A percentile compares a stretch with the other conserved stretches of the same genome.
These are phyloP conservation scores for Poecile atricapillus DNA, from an alignment of 2,113 vertebrate genomes.

Conservation along the genomic window DNA sequence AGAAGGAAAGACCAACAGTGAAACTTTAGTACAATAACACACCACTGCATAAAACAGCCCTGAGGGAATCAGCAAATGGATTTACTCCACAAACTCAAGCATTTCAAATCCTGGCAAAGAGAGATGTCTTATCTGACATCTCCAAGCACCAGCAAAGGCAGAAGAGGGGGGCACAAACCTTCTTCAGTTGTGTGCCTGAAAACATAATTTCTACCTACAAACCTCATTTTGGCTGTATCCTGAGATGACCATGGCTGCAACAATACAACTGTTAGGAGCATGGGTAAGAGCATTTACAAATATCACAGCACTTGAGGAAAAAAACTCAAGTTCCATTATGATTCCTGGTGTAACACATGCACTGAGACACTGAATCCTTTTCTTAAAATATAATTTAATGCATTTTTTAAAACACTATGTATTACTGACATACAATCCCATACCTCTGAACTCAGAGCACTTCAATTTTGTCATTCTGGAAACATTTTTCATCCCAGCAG, in stretches of 20 bases:
- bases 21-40: not conserved
- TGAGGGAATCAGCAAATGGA: not conserved
- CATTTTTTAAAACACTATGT: not conserved
- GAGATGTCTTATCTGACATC: not conserved
- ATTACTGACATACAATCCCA: not conserved
- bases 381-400: not conserved
- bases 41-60: not conserved
- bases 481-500: not conserved
- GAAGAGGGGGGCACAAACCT: not conserved
- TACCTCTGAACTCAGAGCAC: not conserved
- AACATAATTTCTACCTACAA: not conserved
- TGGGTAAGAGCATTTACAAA: not conserved
- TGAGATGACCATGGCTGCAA: not conserved
- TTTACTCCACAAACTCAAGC: not conserved
- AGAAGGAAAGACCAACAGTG: not conserved
- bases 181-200: not conserved
- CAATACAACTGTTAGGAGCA: not conserved
- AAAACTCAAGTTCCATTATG: not conserved
- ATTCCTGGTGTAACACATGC: not conserved
- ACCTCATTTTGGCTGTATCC: not conserved
- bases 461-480: not conserved
- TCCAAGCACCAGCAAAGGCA: not conserved
- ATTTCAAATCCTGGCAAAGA: not conserved
- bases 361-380: not conserved
- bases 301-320: not conserved